These are phyloP conservation scores for Gopherus evgoodei DNA, from an alignment of 2,113 vertebrate genomes.

Conservation along the genomic window DNA sequence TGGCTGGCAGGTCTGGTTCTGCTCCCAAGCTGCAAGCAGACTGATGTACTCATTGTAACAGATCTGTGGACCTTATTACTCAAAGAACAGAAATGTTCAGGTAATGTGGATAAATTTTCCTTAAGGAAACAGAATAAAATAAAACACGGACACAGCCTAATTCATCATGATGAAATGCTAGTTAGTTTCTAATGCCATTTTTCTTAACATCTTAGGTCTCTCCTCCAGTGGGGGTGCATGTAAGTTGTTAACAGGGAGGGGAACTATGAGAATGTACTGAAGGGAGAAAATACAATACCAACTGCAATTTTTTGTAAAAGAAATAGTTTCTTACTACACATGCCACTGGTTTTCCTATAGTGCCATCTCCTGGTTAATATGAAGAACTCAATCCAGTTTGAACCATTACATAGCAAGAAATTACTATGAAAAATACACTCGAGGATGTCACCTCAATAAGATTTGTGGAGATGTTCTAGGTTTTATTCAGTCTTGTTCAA, in stretches of 20 bases:
- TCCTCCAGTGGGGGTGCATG: background rate
- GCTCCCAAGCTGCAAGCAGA: too few species aligned
- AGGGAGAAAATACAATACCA: background rate
- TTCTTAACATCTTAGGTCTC: background rate
- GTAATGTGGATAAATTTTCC: too few species aligned
- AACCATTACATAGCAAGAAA: background rate
- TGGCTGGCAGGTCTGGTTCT: too few species aligned
- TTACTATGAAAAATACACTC: background rate
- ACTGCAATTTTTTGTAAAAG: background rate
- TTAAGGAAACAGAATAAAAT: too few species aligned
- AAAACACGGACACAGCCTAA: too few species aligned
- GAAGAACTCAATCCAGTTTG: background rate
- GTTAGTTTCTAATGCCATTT: background rate
- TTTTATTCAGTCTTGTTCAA: background rate
- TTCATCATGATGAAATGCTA: too few species aligned
- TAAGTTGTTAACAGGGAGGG: background rate
- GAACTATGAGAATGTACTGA: background rate
- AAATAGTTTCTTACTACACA: accelerated
- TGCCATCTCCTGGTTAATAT: conserved; percentile 66
- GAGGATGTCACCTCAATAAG: background rate
- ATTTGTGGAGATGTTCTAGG: too few species aligned
- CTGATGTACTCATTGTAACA: too few species aligned
- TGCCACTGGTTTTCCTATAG: conserved; percentile 38
- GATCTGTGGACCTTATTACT: too few species aligned
- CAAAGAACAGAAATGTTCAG: too few species aligned